A percentile compares a stretch with the other conserved stretches of the same genome.
These are phyloP conservation scores for Coelopa pilipes DNA, from an alignment of 2,888 invertebrate species.

Conservation along the genomic window DNA sequence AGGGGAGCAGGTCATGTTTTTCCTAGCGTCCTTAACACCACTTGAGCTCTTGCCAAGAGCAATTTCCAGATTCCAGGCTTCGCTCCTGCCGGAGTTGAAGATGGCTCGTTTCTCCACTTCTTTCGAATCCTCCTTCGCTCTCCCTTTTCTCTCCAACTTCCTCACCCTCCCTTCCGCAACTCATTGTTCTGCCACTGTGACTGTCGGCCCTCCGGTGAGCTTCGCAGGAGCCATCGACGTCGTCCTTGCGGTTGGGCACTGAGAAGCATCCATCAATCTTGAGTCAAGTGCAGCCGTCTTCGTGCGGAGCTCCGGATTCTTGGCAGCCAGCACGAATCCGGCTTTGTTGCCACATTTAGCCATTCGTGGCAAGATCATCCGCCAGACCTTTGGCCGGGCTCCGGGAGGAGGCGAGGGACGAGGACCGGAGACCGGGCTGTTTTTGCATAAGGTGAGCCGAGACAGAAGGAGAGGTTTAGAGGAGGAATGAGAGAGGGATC, in stretches of 20 bases:
- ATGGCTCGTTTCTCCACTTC: not conserved
- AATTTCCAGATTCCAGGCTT: conserved; percentile 54
- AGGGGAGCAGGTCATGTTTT: not conserved
- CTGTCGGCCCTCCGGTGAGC: too few relatives aligned
- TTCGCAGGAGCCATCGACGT: conserved; percentile 11
- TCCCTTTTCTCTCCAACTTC: not conserved
- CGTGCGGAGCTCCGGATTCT: not conserved
- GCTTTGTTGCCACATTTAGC: conserved; percentile 39
- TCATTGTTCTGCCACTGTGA: too few relatives aligned
- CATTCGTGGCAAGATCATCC: conserved; percentile 28
- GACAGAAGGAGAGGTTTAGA: too few relatives aligned
- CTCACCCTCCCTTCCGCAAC: too few relatives aligned
- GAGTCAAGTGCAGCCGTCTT: conserved; percentile 38
- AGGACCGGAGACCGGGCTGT: too few relatives aligned
- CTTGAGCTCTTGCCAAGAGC: conserved; percentile 52
- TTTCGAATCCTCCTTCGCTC: not conserved
- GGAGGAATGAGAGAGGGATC: too few relatives aligned
- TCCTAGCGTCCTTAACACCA: conserved; percentile 25
- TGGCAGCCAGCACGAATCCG: conserved; percentile 25
- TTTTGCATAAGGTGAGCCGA: too few relatives aligned
- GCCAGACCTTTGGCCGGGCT: not conserved
- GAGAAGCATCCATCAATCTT: conserved; percentile 51
- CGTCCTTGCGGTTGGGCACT: conserved; percentile 4
- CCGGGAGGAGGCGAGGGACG: not conserved
- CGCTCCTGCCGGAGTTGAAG: conserved; percentile 36